Percentiles rank a stretch among this genome's conserved stretches.
These are phyloP conservation scores for Dascillus cervinus DNA, from an alignment of 2,888 invertebrate genomes.

Conservation along the genomic window DNA sequence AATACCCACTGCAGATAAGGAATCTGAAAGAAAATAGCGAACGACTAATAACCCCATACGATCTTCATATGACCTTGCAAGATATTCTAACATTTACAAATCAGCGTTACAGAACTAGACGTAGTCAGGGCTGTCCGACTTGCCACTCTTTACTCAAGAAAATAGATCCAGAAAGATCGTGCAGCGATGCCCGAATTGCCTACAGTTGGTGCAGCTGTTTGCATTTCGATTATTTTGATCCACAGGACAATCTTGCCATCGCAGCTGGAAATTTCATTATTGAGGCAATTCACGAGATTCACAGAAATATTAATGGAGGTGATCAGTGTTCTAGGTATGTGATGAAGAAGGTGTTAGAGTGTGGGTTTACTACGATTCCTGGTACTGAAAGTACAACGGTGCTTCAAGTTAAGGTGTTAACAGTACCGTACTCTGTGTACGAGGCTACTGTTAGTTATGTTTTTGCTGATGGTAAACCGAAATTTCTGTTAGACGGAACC, in stretches of 20 bases:
- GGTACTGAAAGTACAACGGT: constrained; percentile 41
- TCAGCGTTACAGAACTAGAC: constrained; percentile 24
- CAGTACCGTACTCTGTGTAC: constrained; percentile 59
- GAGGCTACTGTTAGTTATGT: constrained; percentile 58
- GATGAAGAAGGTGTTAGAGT: constrained; percentile 26
- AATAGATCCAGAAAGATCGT: constrained; percentile 54
- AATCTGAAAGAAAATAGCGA: constrained; percentile 56
- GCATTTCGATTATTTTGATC: constrained; percentile 46
- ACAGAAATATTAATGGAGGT: constrained; percentile 9
- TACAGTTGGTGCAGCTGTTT: constrained; percentile 72
- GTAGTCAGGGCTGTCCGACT: constrained; percentile 51
- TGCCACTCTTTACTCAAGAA: constrained; percentile 58
- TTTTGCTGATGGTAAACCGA: constrained; percentile 18
- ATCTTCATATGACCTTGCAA: constrained; percentile 65
- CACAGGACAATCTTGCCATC: constrained; percentile 44
- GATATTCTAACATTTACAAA: constrained; percentile 53
- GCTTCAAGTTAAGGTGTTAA: constrained; percentile 61
- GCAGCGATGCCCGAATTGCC: constrained; percentile 57
- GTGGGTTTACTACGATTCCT: constrained; percentile 29
- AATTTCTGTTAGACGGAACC: constrained; percentile 47
- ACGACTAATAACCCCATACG: constrained; percentile 67
- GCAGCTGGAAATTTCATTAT: constrained; percentile 48
- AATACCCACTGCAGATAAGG: constrained; percentile 48
- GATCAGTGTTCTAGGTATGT: constrained; percentile 32
- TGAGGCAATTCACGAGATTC: constrained; percentile 21